Evolutionary conservation across 2,113 vertebrate genomes (phyloP).

Genomic region (Telmatochromis brachygnathus): DNA sequence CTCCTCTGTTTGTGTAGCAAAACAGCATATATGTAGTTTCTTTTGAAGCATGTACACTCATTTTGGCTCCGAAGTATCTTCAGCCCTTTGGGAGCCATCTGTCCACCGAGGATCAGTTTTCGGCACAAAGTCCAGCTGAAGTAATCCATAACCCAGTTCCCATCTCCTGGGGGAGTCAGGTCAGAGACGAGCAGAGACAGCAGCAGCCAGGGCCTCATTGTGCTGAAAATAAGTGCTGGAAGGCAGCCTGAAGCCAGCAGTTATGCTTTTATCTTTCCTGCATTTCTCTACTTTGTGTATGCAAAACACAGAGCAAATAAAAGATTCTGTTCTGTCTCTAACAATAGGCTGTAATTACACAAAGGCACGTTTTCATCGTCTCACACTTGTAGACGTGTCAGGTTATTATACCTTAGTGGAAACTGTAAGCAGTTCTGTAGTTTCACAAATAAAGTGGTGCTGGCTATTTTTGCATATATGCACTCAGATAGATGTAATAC

Average conservation of each 20-base stretch:
- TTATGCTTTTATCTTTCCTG: constrained; percentile 21
- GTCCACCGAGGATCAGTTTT: neutral
- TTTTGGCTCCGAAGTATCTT: neutral
- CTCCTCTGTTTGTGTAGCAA: neutral
- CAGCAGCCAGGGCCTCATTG: constrained; percentile 40
- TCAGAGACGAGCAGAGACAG: constrained; percentile 18
- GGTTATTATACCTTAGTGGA: neutral
- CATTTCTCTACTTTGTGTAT: constrained; percentile 38
- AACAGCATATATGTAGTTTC: neutral
- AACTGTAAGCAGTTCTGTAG: neutral
- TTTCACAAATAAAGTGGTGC: neutral
- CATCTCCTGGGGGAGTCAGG: neutral
- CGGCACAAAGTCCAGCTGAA: neutral
- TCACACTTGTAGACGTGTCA: neutral
- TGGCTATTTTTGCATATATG: neutral
- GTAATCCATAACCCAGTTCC: neutral
- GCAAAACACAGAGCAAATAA: constrained; percentile 1
- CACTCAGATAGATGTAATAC: neutral
- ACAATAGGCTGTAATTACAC: neutral
- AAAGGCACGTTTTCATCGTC: neutral
- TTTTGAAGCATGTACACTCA: neutral
- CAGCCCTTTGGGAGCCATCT: neutral
- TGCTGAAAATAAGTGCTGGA: neutral
- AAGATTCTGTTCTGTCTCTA: neutral
- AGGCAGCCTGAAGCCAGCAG: neutral